Conservation (phyloP, 2,888 invertebrate genomes). For the Loripinus fragilis region DNA sequence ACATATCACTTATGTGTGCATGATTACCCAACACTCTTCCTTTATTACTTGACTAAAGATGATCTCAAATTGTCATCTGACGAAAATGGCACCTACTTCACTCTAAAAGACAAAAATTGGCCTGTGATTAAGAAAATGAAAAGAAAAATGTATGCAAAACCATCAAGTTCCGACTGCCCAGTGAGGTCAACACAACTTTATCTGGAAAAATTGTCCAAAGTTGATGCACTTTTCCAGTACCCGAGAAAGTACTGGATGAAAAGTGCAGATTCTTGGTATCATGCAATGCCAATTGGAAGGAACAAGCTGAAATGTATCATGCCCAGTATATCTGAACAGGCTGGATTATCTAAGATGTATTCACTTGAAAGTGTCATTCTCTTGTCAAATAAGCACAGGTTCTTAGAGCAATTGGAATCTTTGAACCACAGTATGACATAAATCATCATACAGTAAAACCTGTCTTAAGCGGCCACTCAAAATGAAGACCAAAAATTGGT, state of each 20-base stretch:
- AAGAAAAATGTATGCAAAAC: constrained; percentile 45
- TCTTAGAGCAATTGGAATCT: background rate
- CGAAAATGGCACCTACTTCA: constrained; percentile 39
- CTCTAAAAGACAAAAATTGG: constrained; percentile 27
- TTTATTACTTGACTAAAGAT: constrained; percentile 31
- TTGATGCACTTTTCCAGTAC: constrained; percentile 44
- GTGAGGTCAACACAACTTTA: constrained; percentile 44
- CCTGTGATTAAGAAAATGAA: constrained; percentile 15
- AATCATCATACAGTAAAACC: too few relatives aligned
- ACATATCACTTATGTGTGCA: constrained; percentile 36
- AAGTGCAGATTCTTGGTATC: constrained; percentile 22
- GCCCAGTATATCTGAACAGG: constrained; percentile 29
- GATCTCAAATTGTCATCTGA: constrained; percentile 45
- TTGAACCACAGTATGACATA: too few relatives aligned
- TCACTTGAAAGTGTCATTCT: constrained; percentile 25
- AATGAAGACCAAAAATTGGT: too few relatives aligned
- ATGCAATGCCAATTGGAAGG: constrained; percentile 18
- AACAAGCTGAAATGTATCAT: constrained; percentile 38
- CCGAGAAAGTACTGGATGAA: background rate
- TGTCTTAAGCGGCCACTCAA: too few relatives aligned
- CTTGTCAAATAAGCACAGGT: constrained; percentile 19
- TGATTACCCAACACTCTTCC: constrained; percentile 24
- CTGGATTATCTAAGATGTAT: constrained; percentile 36
- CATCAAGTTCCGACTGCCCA: constrained; percentile 38
- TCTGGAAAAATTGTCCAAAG: constrained; percentile 36